These are phyloP conservation scores for Blennius ocellaris DNA, from an alignment of 2,113 vertebrate species.

Conservation along the genomic window DNA sequence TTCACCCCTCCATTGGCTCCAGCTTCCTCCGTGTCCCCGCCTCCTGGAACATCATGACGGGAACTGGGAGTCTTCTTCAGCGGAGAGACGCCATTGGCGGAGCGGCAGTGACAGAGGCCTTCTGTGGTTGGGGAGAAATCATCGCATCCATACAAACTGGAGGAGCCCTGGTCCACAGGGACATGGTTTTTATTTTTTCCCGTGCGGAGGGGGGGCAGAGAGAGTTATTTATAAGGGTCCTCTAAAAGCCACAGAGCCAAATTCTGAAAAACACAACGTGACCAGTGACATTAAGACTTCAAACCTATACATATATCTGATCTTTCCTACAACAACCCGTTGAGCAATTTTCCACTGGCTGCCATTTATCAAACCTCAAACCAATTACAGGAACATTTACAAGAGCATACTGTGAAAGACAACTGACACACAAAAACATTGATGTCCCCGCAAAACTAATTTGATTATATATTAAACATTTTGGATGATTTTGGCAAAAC, in stretches of 20 bases:
- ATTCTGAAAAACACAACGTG: slow-evolving; percentile 39
- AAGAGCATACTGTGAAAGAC: no score
- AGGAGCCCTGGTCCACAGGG: slow-evolving; percentile 10
- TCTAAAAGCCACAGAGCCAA: slow-evolving; percentile 12
- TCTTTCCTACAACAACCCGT: slow-evolving; percentile 1
- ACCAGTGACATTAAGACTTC: slow-evolving; percentile 45
- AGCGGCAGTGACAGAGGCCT: background rate
- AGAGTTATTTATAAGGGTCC: slow-evolving; percentile 61
- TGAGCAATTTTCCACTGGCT: slow-evolving; percentile 7
- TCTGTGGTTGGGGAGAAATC: slow-evolving; percentile 35
- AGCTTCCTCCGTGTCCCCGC: background rate
- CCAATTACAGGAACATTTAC: no score
- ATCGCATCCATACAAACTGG: slow-evolving; percentile 26
- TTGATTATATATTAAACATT: no score
- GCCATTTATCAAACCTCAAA: background rate
- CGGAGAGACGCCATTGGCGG: slow-evolving; percentile 61
- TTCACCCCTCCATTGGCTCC: slow-evolving; percentile 26
- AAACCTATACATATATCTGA: slow-evolving; percentile 25
- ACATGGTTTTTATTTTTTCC: slow-evolving; percentile 2
- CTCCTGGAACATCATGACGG: background rate
- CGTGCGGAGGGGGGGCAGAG: slow-evolving; percentile 22
- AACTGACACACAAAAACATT: no score
- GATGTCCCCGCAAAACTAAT: no score
- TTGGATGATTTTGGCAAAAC: no score
- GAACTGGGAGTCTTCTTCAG: slow-evolving; percentile 48